These are phyloP conservation scores for Pteromalus puparum DNA, from an alignment of 1,140 invertebrate species.

Conservation along the genomic window DNA sequence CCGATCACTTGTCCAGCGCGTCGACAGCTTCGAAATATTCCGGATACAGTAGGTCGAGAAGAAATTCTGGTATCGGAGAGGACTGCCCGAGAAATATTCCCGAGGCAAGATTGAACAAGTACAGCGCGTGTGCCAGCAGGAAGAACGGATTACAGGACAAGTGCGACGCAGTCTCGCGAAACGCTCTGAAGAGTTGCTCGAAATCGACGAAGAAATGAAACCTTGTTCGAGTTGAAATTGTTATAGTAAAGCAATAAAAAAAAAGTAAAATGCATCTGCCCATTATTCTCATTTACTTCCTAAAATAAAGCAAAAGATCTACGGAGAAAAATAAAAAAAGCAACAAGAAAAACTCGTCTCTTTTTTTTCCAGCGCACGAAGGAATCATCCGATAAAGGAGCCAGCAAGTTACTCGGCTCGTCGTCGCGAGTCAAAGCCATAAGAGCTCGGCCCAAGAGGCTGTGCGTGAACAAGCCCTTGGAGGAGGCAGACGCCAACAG, in stretches of 20 bases:
- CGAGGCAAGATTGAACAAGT: constrained; percentile 48
- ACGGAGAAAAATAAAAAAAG: neutral
- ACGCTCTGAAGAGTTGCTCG: constrained; percentile 26
- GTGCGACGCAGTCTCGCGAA: constrained; percentile 41
- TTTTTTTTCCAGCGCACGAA: neutral
- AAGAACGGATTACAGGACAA: constrained; percentile 62
- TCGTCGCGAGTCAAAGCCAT: neutral
- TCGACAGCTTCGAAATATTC: neutral
- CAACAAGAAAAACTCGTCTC: neutral
- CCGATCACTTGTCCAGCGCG: neutral
- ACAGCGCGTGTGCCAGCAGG: constrained; percentile 53
- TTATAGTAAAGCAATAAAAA: neutral
- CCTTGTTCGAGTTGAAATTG: too few species aligned
- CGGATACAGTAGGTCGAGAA: neutral
- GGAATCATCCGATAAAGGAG: neutral
- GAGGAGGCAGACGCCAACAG: neutral
- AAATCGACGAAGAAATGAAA: neutral
- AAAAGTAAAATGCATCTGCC: neutral
- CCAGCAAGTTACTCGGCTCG: neutral
- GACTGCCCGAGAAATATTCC: constrained; percentile 53
- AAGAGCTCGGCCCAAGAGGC: constrained; percentile 28
- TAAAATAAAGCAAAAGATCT: neutral
- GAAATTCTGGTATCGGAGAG: neutral
- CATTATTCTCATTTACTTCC: neutral
- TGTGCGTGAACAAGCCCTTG: constrained; percentile 21